Base-by-base conservation (phyloP, 2,113 vertebrate genomes). In the Passer domesticus region DNA sequence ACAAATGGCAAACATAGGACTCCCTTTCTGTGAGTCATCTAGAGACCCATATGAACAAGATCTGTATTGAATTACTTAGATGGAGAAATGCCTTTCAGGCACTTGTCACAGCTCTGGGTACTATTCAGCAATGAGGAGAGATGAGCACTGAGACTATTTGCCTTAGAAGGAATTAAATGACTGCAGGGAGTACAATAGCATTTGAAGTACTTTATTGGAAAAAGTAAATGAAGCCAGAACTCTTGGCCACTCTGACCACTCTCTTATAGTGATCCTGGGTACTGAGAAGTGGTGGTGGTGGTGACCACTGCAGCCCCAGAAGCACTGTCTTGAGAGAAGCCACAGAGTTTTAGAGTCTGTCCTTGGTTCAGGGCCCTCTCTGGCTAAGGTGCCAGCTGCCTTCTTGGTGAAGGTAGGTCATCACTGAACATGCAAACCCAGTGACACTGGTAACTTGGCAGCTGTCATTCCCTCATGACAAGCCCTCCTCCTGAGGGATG, bases 1-100 rank as follows among this genome's bases (percentile, higher is more conserved):
- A 41, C 68, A 94, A 75, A 90, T 77, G 69, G 90, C 87, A 97
- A 96, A 87, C 52, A 69, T 12, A 70, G 86, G 87, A 49, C 19
- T 93, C 37, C 14, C 44, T 93, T 73, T 93, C 74, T 91, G 73
- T 60, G 27, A 81, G 25, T 37, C 72, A 27, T 46, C 33, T 31
- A 68, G 37, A 53, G 15, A 72, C 11, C 18, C 16, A 49, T 43
- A 17, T 12, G 13, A 27, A 37, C 16, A n/a, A 87, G 35, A 73
- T 21, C 25, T 69, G 17, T 53, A 39, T 79, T 96, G 79, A 96
- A 93, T 92, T 89, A 92, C 92, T 94, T 92, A 92, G 56, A 44
- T 0, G 14, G 43, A 33, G 58, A 95, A 93, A 89, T 81, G 78
- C 47, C 64, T 90, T 96, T 96, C 80, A 81, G 74, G 46, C 15